A percentile compares a stretch with the other conserved stretches of the same genome.
These are phyloP conservation scores for Malachius bipustulatus DNA, from an alignment of 2,888 invertebrate species.

Conservation along the genomic window DNA sequence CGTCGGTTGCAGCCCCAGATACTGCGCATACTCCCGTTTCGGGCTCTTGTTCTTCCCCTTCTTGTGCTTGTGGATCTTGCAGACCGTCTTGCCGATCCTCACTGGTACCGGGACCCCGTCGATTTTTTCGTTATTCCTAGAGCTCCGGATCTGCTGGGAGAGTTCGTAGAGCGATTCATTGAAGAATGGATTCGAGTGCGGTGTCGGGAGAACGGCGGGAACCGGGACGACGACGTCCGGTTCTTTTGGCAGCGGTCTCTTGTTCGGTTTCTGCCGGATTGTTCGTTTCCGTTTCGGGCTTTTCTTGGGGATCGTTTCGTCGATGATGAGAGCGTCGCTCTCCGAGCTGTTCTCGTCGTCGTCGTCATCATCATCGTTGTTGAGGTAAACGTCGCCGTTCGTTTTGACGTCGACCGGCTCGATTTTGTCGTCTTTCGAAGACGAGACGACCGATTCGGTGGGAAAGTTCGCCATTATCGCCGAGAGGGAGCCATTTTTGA, in stretches of 20 bases:
- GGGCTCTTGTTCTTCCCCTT: constrained; percentile 29
- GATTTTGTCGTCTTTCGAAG: constrained; percentile 18
- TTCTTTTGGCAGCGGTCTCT: constrained; percentile 5
- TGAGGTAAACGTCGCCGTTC: constrained; percentile 34
- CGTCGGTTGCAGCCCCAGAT: constrained; percentile 57
- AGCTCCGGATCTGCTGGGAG: constrained; percentile 27
- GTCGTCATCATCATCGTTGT: constrained; percentile 15
- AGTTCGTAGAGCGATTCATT: constrained; percentile 35
- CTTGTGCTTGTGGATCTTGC: constrained; percentile 15
- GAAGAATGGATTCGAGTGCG: constrained; percentile 36
- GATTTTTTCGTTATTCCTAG: not conserved
- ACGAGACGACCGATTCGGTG: constrained; percentile 18
- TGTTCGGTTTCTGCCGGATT: constrained; percentile 15
- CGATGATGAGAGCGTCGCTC: constrained; percentile 35
- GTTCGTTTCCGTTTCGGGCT: constrained; percentile 13
- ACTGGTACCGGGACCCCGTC: constrained; percentile 1
- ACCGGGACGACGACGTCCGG: constrained; percentile 16
- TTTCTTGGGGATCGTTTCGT: constrained; percentile 29
- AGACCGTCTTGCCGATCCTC: not conserved
- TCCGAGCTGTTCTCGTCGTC: constrained; percentile 33
- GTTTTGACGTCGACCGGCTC: constrained; percentile 22
- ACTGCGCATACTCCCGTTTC: constrained; percentile 53
- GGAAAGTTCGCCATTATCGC: constrained; percentile 33
- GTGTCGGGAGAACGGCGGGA: too few species aligned
- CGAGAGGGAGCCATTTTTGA: constrained; percentile 29